Evolutionary conservation across 2,888 invertebrate genomes (phyloP).

Genomic region (Fabriciana adippe): DNA sequence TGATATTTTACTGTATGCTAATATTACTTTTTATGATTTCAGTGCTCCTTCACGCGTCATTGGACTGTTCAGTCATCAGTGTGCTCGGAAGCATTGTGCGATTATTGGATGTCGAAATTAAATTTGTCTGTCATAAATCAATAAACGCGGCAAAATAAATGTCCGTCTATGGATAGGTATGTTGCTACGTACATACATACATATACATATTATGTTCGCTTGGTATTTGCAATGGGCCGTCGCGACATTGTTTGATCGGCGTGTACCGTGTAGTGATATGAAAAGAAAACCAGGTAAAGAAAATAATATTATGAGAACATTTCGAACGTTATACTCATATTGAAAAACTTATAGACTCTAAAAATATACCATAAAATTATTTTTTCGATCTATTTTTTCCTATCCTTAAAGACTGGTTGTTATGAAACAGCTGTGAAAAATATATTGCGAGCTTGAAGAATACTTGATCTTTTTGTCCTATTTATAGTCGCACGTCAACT

Average conservation of each 20-base stretch:
- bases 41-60: conserved; percentile 37
- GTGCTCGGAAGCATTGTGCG: conserved; percentile 32
- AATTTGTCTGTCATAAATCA: conserved; percentile 39
- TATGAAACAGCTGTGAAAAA: background rate
- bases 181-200: background rate
- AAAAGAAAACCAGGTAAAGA: background rate
- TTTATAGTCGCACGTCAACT: conserved; percentile 4
- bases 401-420: background rate
- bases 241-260: conserved; percentile 25
- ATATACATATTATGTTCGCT: background rate
- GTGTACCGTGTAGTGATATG: conserved; percentile 8
- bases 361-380: background rate
- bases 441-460: conserved; percentile 4
- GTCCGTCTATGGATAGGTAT: conserved; percentile 2
- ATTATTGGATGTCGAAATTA: conserved; percentile 39
- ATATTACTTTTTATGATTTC: conserved; percentile 21
- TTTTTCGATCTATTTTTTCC: too few relatives aligned
- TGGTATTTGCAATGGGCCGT: conserved; percentile 16
- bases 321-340: background rate
- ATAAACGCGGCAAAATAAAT: conserved; percentile 36
- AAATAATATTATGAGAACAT: background rate
- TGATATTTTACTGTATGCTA: conserved; percentile 1
- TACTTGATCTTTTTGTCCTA: conserved; percentile 1
- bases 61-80: conserved; percentile 33
- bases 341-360: background rate